These are phyloP conservation scores for Macrobrachium rosenbergii DNA, from an alignment of 1,140 invertebrate genomes.

Conservation along the genomic window DNA sequence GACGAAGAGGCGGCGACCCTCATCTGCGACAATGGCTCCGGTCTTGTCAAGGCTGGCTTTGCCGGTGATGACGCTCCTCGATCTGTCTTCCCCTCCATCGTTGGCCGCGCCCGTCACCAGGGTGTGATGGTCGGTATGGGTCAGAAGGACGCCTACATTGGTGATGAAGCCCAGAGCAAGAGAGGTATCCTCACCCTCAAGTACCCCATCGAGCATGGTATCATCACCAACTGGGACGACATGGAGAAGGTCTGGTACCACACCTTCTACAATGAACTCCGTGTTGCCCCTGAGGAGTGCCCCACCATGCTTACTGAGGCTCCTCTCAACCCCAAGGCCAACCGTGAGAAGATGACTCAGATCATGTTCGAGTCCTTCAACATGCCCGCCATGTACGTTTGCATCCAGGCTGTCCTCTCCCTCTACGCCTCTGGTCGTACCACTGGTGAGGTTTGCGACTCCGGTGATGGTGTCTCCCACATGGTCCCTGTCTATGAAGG, in stretches of 20 bases:
- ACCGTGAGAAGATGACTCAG: slow-evolving; percentile 89
- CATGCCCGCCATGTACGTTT: slow-evolving; percentile 92
- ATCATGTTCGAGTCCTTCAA: slow-evolving; percentile 97
- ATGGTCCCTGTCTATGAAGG: slow-evolving; percentile 36
- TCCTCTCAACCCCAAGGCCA: slow-evolving; percentile 90
- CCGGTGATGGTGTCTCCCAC: slow-evolving; percentile 46
- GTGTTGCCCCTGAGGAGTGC: slow-evolving; percentile 95
- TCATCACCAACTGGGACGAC: slow-evolving; percentile 97
- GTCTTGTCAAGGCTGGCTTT: slow-evolving; percentile 79
- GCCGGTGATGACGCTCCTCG: slow-evolving; percentile 91
- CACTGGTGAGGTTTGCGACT: slow-evolving; percentile 76
- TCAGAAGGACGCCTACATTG: slow-evolving; percentile 91
- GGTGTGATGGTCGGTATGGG: slow-evolving; percentile 96
- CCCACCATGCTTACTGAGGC: slow-evolving; percentile 91
- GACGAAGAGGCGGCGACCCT: too few species aligned
- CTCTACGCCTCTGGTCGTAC: slow-evolving; percentile 94
- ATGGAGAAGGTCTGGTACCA: slow-evolving; percentile 98
- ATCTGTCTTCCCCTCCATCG: slow-evolving; percentile 89
- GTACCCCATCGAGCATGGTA: slow-evolving; percentile 95
- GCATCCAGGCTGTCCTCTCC: slow-evolving; percentile 91
- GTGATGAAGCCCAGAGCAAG: slow-evolving; percentile 94
- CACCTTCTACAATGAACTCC: slow-evolving; percentile 95
- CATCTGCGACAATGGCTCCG: slow-evolving; percentile 75
- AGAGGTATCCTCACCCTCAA: slow-evolving; percentile 92
- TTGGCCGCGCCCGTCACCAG: slow-evolving; percentile 76